Percentiles rank a stretch among this genome's conserved stretches.
Conservation (phyloP, 2,888 invertebrate species). For the Pardosa pseudoannulata region DNA sequence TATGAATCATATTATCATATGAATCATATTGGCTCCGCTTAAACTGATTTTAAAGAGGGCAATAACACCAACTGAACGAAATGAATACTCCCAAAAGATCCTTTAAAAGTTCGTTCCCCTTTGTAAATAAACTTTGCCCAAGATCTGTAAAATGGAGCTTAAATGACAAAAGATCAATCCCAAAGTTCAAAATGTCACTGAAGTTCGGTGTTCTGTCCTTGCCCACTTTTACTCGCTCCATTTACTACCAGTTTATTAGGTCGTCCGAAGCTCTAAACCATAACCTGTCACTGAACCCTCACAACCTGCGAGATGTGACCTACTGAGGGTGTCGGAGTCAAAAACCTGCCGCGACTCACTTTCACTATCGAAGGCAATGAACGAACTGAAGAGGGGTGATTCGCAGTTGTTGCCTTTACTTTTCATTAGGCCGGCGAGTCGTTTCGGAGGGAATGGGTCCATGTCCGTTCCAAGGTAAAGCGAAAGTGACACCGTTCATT, state of each 20-base stretch:
- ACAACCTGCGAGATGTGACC: background rate
- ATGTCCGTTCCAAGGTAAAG: conserved; percentile 30
- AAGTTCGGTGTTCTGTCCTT: conserved; percentile 1
- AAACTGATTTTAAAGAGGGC: too few species aligned
- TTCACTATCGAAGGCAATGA: conserved; percentile 13
- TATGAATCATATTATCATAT: too few species aligned
- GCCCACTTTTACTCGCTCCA: background rate
- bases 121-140: too few species aligned
- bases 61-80: too few species aligned
- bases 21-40: too few species aligned
- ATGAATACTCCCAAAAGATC: too few species aligned
- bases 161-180: too few species aligned
- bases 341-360: background rate
- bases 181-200: background rate
- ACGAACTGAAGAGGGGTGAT: conserved; percentile 46
- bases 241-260: background rate
- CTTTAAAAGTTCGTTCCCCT: too few species aligned
- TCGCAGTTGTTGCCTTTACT: background rate
- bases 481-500: conserved; percentile 52
- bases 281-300: conserved; percentile 6
- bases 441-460: conserved; percentile 25
- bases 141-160: too few species aligned
- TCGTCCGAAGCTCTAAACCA: background rate
- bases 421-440: conserved; percentile 18
- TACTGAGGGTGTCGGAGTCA: background rate